A percentile compares a stretch with the other conserved stretches of the same genome.
These are phyloP conservation scores for Trichoplusia ni DNA, from an alignment of 1,140 invertebrate genomes.

Conservation along the genomic window DNA sequence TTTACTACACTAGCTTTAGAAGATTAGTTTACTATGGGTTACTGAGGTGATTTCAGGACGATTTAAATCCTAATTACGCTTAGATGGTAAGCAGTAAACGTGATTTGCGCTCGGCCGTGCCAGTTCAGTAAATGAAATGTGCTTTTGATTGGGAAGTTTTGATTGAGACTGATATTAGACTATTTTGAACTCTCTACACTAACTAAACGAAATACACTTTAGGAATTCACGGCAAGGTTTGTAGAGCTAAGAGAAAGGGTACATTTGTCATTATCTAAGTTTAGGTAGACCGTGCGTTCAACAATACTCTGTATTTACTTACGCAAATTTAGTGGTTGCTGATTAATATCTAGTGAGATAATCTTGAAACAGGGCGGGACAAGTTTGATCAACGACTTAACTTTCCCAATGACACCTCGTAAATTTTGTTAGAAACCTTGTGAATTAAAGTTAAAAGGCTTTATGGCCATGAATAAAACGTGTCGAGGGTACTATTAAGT, in stretches of 20 bases:
- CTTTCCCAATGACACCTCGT: constrained; percentile 64
- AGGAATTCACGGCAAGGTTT: neutral
- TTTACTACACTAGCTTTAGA: constrained; percentile 42
- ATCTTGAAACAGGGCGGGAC: constrained; percentile 43
- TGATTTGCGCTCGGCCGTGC: too few relatives aligned
- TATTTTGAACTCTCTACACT: too few relatives aligned
- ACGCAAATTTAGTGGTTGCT: constrained; percentile 38
- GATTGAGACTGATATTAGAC: too few relatives aligned
- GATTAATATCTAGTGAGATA: constrained; percentile 50
- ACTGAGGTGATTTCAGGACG: neutral
- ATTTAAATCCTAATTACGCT: constrained; percentile 12
- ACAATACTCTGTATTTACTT: constrained; percentile 35
- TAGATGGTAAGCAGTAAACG: neutral
- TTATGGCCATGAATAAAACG: constrained; percentile 62
- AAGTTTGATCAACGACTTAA: constrained; percentile 62
- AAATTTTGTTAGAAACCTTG: constrained; percentile 53
- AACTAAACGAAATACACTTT: constrained; percentile 2
- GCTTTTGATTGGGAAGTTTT: too few relatives aligned
- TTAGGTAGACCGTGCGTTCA: neutral
- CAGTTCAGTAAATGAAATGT: neutral
- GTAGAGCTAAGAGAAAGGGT: neutral
- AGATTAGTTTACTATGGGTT: constrained; percentile 42
- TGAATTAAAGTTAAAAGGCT: constrained; percentile 58
- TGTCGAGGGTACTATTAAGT: constrained; percentile 58
- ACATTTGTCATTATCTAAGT: constrained; percentile 21